Conservation (phyloP, 2,888 invertebrate species). For the Neocrepidodera transversa region DNA sequence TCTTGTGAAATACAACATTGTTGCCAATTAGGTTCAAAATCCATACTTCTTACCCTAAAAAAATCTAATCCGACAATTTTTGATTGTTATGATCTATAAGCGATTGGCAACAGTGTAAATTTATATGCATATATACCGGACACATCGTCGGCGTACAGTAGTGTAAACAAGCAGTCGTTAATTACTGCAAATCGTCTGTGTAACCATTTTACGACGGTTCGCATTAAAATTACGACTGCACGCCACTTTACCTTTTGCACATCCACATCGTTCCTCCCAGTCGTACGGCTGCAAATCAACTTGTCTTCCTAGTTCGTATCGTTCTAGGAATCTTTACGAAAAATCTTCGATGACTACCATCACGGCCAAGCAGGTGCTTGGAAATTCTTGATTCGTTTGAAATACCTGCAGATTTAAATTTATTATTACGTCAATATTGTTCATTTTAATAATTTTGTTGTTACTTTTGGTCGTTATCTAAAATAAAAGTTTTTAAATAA, state of each 20-base stretch:
- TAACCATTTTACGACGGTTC: constrained; percentile 51
- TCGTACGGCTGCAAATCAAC: constrained; percentile 23
- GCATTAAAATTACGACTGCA: constrained; percentile 53
- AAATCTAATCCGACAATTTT: background rate
- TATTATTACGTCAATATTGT: background rate
- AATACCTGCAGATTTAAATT: too few relatives aligned
- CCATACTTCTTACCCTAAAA: too few relatives aligned
- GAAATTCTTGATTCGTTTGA: background rate
- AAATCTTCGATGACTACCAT: constrained; percentile 15
- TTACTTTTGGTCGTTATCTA: too few relatives aligned
- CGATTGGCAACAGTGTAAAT: constrained; percentile 5
- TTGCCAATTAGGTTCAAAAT: too few relatives aligned
- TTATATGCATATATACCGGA: constrained; percentile 15
- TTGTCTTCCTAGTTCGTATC: constrained; percentile 19
- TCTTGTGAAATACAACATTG: too few relatives aligned
- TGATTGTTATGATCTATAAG: too few relatives aligned
- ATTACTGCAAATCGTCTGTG: constrained; percentile 52
- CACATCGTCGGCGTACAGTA: constrained; percentile 37
- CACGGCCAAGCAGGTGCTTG: constrained; percentile 19
- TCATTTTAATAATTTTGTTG: background rate
- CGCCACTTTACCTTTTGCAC: constrained; percentile 44
- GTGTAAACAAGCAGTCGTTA: constrained; percentile 51
- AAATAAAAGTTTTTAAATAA: too few relatives aligned
- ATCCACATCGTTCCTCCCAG: constrained; percentile 19
- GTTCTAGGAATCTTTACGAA: constrained; percentile 23